phyloP scores from a whole-genome alignment of 2,888 invertebrate genomes.

The Ectemnius continuus region DNA sequence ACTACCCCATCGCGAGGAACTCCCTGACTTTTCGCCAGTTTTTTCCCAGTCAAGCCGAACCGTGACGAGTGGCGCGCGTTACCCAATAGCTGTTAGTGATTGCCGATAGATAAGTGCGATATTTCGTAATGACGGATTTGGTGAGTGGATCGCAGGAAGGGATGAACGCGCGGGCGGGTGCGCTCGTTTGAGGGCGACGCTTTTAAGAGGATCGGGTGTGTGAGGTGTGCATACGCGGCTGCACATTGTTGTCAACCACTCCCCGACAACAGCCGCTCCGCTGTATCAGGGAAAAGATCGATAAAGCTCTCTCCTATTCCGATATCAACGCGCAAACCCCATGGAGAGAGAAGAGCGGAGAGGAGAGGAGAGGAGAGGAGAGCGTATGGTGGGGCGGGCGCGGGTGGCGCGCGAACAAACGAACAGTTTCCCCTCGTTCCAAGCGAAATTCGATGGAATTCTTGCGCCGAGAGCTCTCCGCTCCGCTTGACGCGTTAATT shows the following conservation, averaged over 20 bases:
- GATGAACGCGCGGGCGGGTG: background rate
- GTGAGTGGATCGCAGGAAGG: background rate
- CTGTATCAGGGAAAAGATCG: constrained; percentile 65
- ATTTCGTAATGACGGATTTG: no score
- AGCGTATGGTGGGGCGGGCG: constrained; percentile 48
- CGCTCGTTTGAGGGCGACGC: constrained; percentile 33
- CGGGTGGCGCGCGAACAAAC: constrained; percentile 26
- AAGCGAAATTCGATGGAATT: constrained; percentile 59
- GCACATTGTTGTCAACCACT: constrained; percentile 68
- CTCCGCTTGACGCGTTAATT: constrained; percentile 46
- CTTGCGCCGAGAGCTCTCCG: constrained; percentile 26
- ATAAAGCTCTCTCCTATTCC: constrained; percentile 70
- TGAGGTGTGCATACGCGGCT: constrained; percentile 46
- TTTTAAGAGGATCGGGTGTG: constrained; percentile 38
- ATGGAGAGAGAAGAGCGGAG: no score
- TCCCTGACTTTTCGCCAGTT: no score
- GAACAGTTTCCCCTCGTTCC: constrained; percentile 35
- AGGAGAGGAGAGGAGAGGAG: no score
- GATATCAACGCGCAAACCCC: constrained; percentile 71
- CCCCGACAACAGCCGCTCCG: constrained; percentile 72
- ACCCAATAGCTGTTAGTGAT: no score
- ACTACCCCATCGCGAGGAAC: no score
- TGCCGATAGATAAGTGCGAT: no score
- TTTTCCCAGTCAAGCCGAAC: no score
- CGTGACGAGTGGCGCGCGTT: no score